These are phyloP conservation scores for Pemphredon lugubris DNA, from an alignment of 2,888 invertebrate genomes.

Conservation along the genomic window DNA sequence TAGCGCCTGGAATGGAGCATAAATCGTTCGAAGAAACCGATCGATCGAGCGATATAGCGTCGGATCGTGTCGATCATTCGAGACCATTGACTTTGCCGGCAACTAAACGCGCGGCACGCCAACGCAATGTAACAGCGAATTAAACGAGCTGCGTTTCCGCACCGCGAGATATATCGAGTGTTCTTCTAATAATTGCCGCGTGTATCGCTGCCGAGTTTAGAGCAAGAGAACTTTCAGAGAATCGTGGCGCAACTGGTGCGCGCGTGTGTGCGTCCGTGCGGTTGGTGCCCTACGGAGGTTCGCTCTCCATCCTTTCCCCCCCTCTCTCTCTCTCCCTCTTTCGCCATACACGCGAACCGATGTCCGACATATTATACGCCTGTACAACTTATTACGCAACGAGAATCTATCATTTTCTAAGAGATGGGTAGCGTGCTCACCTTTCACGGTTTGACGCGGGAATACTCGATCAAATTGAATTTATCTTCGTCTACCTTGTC, in stretches of 20 bases:
- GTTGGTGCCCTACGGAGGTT: constrained; percentile 21
- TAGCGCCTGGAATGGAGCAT: constrained; percentile 1
- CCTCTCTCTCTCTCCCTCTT: constrained; percentile 7
- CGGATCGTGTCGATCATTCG: constrained; percentile 7
- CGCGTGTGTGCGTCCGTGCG: no score
- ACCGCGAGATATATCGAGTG: constrained; percentile 17
- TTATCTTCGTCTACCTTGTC: no score
- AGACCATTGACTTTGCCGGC: constrained; percentile 6
- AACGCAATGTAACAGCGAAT: constrained; percentile 10
- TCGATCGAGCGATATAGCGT: constrained; percentile 4
- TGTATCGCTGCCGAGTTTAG: constrained; percentile 35
- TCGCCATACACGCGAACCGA: constrained; percentile 5
- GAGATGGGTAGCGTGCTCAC: background rate
- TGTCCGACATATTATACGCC: constrained; percentile 32
- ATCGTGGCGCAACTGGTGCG: constrained; percentile 31
- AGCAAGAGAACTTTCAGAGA: constrained; percentile 24
- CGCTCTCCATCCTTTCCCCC: constrained; percentile 35
- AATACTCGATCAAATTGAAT: background rate
- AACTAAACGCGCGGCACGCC: constrained; percentile 5
- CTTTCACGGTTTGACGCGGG: constrained; percentile 22
- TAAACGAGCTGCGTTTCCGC: constrained; percentile 35
- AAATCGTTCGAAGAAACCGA: background rate
- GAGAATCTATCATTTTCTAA: constrained; percentile 29
- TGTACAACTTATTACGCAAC: constrained; percentile 36
- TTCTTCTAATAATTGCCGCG: constrained; percentile 36